phyloP scores from a whole-genome alignment of 1,140 invertebrate genomes.

The Anadara kagoshimensis region DNA sequence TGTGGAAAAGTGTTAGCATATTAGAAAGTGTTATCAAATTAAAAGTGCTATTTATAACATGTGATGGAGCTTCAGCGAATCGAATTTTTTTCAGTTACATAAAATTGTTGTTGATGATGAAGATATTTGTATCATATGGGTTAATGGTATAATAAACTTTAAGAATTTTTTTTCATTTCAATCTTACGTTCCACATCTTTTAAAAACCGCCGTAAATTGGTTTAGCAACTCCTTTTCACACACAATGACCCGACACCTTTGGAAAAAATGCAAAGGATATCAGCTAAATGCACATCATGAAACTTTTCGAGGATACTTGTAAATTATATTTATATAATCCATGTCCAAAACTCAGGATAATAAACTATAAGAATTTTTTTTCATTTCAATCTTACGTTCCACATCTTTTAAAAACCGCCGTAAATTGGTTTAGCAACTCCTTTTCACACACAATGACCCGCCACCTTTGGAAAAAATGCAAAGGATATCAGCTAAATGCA shows the following conservation, averaged over 20 bases:
- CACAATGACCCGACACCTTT: too few species aligned
- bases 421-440: slow-evolving; percentile 45
- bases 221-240: too few species aligned
- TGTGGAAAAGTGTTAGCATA: slow-evolving; percentile 38
- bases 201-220: slow-evolving; percentile 43
- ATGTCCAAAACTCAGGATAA: too few species aligned
- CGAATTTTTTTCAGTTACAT: slow-evolving; percentile 41
- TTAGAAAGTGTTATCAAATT: slow-evolving; percentile 24
- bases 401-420: slow-evolving; percentile 43
- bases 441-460: too few species aligned
- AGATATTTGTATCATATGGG: slow-evolving; percentile 17
- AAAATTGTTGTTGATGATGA: slow-evolving; percentile 5
- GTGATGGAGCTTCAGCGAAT: slow-evolving; percentile 47
- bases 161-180: slow-evolving; percentile 43
- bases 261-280: too few species aligned
- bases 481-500: too few species aligned
- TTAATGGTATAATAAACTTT: slow-evolving; percentile 11
- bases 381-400: slow-evolving; percentile 50
- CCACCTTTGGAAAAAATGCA: too few species aligned
- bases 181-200: slow-evolving; percentile 47
- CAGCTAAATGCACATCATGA: too few species aligned
- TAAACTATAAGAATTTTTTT: slow-evolving; percentile 26
- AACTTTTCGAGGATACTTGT: too few species aligned
- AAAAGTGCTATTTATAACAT: slow-evolving; percentile 34
- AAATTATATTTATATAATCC: too few species aligned